These are phyloP conservation scores for Apotomis turbidana DNA, from an alignment of 2,888 invertebrate species.

Conservation along the genomic window DNA sequence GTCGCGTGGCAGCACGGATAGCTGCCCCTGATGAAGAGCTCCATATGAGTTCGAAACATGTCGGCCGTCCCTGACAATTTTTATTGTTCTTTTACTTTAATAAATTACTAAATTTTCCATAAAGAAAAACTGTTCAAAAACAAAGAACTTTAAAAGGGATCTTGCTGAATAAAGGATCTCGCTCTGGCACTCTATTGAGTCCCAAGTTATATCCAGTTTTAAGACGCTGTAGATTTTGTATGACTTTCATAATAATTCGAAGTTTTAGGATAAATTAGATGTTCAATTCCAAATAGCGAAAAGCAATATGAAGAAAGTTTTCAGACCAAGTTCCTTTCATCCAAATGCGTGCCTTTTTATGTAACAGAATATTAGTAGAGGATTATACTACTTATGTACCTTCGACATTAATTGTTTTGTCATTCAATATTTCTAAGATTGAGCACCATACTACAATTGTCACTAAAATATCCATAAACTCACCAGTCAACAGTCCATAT, in stretches of 20 bases:
- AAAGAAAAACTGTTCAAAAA: not conserved
- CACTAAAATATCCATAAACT: not conserved
- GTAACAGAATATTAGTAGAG: slow-evolving; percentile 18
- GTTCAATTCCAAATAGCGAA: not conserved
- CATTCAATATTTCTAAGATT: not conserved
- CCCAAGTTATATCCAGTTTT: slow-evolving; percentile 19
- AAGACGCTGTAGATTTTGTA: slow-evolving; percentile 35
- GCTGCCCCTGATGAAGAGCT: too few relatives aligned
- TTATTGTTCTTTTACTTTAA: too few relatives aligned
- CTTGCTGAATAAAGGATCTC: slow-evolving; percentile 4
- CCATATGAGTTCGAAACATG: too few relatives aligned
- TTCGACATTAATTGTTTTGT: not conserved
- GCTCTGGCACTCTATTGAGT: slow-evolving; percentile 3
- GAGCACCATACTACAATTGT: not conserved
- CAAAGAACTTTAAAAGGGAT: not conserved
- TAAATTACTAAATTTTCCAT: too few relatives aligned
- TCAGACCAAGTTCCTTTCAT: slow-evolving; percentile 57
- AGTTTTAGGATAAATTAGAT: slow-evolving; percentile 11
- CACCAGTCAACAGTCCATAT: too few relatives aligned
- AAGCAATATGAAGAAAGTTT: slow-evolving; percentile 18
- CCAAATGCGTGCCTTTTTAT: slow-evolving; percentile 62
- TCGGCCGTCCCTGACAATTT: too few relatives aligned
- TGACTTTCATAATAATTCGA: slow-evolving; percentile 28
- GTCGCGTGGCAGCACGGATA: too few relatives aligned
- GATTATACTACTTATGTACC: not conserved